Base-by-base conservation (phyloP, 2,888 invertebrate genomes). In the Petrolisthes manimaculis region DNA sequence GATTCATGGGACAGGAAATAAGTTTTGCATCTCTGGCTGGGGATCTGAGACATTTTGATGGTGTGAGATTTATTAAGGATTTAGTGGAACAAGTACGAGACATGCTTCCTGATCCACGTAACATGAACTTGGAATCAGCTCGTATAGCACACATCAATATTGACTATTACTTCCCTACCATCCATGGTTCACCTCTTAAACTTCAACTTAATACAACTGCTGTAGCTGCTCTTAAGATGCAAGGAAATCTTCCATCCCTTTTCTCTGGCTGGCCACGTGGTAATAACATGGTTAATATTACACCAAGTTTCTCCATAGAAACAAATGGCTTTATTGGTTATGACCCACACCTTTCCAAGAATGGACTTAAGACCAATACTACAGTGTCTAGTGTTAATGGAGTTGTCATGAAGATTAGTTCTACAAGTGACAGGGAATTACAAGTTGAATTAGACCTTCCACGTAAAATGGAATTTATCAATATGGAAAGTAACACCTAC, bases 1-100 rank as follows among this genome's bases (percentile, higher is more conserved):
- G 88, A 21, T 78, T 84, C 18, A 74, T 89, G 81, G 90, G 90
- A 61, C 90, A 90, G 74, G 90, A 90, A 86, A 67, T 86, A 53
- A 51, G 18, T 14, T 90, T 87, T 80, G 61, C 55, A 14, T 86
- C 84, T 61, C 21, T 89, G 55, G 37, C 79, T 14, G 75, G 80
- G 21, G 74, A 83, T 12, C 67, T 84, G 79, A 80, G 87, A 18
- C 61, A 84, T 5, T 51, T 61, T 51, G 37, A 37, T 21, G 53
- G 54, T n/a, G 74, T 61, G 9, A 5, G 69, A 3, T 14, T 69
- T 24, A 12, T 77, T 14, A 21, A 77, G n/a, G 61, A 83, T 67
- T 8, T 88, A 4, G 54, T 53, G 4, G 74, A 80, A 4, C 53
- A 14, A 8, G 80, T 88, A 21, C 24, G 3, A 3, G 67, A 61